Base-by-base conservation (phyloP, 1,140 invertebrate species). In the Calliopsis andreniformis region DNA sequence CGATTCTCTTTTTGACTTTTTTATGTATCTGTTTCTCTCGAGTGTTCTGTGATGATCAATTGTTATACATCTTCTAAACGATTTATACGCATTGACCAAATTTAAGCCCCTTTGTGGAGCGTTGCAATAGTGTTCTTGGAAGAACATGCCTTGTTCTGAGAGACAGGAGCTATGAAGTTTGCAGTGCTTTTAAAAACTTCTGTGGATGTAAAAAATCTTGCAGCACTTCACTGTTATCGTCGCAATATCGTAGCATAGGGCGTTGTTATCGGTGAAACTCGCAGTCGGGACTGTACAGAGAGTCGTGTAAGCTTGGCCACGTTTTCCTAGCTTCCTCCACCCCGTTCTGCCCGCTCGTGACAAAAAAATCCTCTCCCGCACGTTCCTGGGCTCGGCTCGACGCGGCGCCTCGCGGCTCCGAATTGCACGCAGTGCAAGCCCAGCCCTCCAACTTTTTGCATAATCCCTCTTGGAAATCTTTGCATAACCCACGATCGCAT, bases 271-370 rank as follows among this genome's bases (percentile, higher is more conserved):
- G 83, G 72, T 55, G 78, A 80, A 88, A 91, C 80, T 91, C 63
- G 49, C 53, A 67, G 68, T 47, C 30, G 25, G 3, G 86, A 88
- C 84, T 91, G 89, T 90, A 90, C 88, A 68, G 39, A 84, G 35
- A 67, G 32, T 87, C 86, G 85, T 87, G 82, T 88, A 86, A 82
- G 89, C 81, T 83, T 76, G 83, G 86, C 89, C 89, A 89, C 87
- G 86, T 88, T 90, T 89, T 86, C 85, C 85, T 84, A 87, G 83
- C 82, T 77, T 85, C 84, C 75, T 71, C 69, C 64, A 55, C 49
- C 58, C 77, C 42, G 83, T 3, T 59, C 25, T 78, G 61, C 61
- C 10, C 10, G 23, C n/a, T 73, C 35, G 18, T 42, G 18, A 59
- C 20, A 35, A 70, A 63, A 78, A 69, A 78, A 49, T 71, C 28